Base-by-base conservation (phyloP, 2,888 invertebrate genomes). In the Hydroisotoma schaefferi region DNA sequence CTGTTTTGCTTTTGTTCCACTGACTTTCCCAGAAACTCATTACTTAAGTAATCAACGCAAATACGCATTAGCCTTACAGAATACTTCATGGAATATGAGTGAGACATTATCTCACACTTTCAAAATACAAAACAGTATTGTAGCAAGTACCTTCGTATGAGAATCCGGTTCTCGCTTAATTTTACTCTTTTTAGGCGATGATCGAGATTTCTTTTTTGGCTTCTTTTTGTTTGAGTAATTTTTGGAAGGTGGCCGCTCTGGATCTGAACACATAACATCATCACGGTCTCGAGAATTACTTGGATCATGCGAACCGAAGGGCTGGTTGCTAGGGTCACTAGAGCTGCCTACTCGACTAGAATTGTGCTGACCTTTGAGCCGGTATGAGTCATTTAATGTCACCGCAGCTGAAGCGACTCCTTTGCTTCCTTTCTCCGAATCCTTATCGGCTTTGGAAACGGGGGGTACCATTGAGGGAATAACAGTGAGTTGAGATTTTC, bases 311-410 rank as follows among this genome's bases (percentile, higher is more conserved):
- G 56, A 22, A 22, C 46, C 61, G 40, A 55, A 28, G 15, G 55
- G 55, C 25, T 53, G 48, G 59, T 53, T 59, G n/a, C 59, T 56
- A 33, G 68, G 64, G 58, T 72, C 72, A 63, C 69, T 70, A 22
- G 72, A 70, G 59, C 72, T 72, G 54, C 69, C 72, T 33, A 70
- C 70, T 48, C 68, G 65, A 62, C 68, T 68, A 55, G 69, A 65
- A 63, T 65, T 63, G 51, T 67, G 60, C 44, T 61, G 67, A 57
- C 64, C 58, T 59, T 65, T 58, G 33, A 62, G 61, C 29, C 56
- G 63, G 57, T 57, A 61, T 43, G 59, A 61, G 48, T 67, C 67
- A 51, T 51, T 62, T 27, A 59, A 44, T 51, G 47, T 47, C 15
- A 61, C 20, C 27, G 49, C 62, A 20, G 27, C 57, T n/a, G 48